These are phyloP conservation scores for Temnothorax rugatulus DNA, from an alignment of 2,888 invertebrate species.

Conservation along the genomic window DNA sequence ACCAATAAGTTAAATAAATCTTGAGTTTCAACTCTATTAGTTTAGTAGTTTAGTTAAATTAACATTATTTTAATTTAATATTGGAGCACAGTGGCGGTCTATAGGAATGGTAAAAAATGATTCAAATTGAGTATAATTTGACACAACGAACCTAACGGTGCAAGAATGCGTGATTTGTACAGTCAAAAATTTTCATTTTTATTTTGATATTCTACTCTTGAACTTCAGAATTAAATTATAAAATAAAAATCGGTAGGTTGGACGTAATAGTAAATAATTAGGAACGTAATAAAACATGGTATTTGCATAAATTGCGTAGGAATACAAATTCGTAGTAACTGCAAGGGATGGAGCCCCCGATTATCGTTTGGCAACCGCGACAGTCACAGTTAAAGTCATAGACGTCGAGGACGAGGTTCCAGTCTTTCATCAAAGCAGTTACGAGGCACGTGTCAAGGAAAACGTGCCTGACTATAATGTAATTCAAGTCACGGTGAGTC, in stretches of 20 bases:
- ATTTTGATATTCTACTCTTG: too few species aligned
- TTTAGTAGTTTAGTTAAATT: too few species aligned
- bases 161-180: background rate
- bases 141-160: too few species aligned
- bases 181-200: conserved; percentile 8
- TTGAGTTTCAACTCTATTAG: too few species aligned
- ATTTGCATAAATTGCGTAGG: conserved; percentile 85
- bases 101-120: too few species aligned
- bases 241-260: background rate
- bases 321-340: conserved; percentile 94
- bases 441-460: conserved; percentile 94
- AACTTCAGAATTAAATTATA: background rate
- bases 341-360: conserved; percentile 96
- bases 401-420: conserved; percentile 95
- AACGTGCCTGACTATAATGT: conserved; percentile 93
- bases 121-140: too few species aligned
- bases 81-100: too few species aligned
- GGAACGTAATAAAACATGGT: background rate
- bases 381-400: conserved; percentile 92
- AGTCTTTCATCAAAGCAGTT: conserved; percentile 90
- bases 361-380: conserved; percentile 94
- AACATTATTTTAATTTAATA: too few species aligned
- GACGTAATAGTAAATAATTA: too few species aligned
- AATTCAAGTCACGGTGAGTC: conserved; percentile 91
- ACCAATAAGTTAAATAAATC: too few species aligned